phyloP scores from a whole-genome alignment of 2,113 vertebrate species.

The Gallinago jamesoni region DNA sequence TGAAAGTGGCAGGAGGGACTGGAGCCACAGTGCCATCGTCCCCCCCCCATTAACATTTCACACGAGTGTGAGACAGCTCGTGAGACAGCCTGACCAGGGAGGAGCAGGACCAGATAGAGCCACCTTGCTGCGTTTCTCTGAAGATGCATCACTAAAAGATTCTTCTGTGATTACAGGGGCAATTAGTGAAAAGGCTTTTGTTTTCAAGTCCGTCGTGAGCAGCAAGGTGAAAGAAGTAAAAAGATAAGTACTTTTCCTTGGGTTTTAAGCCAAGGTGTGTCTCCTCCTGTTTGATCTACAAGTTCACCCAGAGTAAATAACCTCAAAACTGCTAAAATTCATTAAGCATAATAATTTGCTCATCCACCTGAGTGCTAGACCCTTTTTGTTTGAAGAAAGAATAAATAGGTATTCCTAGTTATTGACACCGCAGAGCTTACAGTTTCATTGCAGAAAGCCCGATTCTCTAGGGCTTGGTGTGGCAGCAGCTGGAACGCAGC shows the following conservation, averaged over 20 bases:
- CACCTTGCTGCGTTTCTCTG: background rate
- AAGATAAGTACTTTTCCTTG: background rate
- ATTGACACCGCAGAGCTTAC: background rate
- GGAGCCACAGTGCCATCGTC: background rate
- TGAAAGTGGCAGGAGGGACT: background rate
- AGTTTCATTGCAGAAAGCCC: background rate
- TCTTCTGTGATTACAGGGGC: background rate
- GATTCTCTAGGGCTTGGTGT: background rate
- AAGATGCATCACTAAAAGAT: background rate
- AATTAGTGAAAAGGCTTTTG: background rate
- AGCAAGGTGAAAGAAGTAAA: background rate
- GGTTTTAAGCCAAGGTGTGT: background rate
- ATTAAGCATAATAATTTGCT: background rate
- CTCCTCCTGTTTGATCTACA: background rate
- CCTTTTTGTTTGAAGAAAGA: background rate
- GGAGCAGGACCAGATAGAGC: background rate
- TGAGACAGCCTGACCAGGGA: background rate
- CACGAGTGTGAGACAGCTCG: background rate
- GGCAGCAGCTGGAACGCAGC: background rate
- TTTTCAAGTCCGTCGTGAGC: background rate
- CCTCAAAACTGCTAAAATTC: background rate
- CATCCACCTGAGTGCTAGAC: background rate
- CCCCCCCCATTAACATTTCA: background rate
- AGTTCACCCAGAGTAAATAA: background rate
- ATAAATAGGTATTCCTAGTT: background rate